Percentiles rank a stretch among this genome's conserved stretches.
Conservation (phyloP, 2,797 vertebrate genomes). For the Ctenosaura bakeri region DNA sequence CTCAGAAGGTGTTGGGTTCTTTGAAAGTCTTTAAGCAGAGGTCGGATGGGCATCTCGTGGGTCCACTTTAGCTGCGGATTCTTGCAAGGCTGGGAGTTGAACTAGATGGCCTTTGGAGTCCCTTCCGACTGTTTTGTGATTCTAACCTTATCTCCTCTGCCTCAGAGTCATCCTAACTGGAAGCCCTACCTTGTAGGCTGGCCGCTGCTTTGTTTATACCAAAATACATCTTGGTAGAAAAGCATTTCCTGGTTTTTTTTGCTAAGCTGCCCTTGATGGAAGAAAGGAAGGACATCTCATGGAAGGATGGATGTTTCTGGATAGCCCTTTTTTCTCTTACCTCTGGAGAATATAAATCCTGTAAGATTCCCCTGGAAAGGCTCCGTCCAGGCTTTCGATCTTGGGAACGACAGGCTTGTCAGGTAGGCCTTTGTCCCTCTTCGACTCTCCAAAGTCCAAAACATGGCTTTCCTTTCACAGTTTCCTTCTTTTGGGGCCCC, state of each 20-base stretch:
- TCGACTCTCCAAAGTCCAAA: no score
- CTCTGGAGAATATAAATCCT: background rate
- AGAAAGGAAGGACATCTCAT: background rate
- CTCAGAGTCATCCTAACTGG: background rate
- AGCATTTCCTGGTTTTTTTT: conserved; percentile 6
- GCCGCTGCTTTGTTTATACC: conserved; percentile 2
- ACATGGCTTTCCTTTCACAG: no score
- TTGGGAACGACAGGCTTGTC: background rate
- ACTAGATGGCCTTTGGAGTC: no score
- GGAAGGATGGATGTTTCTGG: no score
- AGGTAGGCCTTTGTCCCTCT: background rate
- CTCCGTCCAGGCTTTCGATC: background rate
- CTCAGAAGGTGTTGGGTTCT: no score
- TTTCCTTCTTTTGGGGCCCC: no score
- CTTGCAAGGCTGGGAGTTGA: no score
- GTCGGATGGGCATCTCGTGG: no score
- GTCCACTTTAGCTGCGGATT: no score
- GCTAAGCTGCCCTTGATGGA: background rate
- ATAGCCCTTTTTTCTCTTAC: no score
- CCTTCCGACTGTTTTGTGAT: no score
- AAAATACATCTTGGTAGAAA: conserved; percentile 16
- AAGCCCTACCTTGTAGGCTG: background rate
- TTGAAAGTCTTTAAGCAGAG: no score
- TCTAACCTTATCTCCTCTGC: background rate
- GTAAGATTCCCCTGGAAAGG: background rate